Percentiles rank a stretch among this genome's conserved stretches.
phyloP scores from a whole-genome alignment of 2,113 vertebrate genomes.

The Aleadryas rufinucha region DNA sequence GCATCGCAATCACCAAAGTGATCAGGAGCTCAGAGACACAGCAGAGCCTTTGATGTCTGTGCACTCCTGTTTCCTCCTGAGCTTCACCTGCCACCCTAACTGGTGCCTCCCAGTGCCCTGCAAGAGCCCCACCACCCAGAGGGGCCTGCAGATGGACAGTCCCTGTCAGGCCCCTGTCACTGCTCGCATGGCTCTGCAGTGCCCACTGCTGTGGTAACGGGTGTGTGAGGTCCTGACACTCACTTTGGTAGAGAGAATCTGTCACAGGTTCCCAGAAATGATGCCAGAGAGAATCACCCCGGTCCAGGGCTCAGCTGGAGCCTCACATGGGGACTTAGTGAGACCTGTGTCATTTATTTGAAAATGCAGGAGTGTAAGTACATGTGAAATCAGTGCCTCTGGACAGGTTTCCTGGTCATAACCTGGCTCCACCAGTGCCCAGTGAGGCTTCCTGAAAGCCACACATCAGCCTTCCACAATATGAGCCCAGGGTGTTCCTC shows the following conservation, averaged over 20 bases:
- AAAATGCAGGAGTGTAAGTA: background rate
- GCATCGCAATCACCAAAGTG: background rate
- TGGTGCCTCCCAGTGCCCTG: background rate
- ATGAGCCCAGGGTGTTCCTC: background rate
- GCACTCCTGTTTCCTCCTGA: background rate
- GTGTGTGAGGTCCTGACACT: background rate
- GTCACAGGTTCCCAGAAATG: background rate
- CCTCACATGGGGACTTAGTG: background rate
- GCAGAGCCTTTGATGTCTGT: background rate
- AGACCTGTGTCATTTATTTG: background rate
- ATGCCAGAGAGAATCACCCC: background rate
- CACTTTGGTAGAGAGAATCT: background rate
- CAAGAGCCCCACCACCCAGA: rapidly evolving
- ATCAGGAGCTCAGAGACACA: background rate
- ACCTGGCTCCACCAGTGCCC: background rate
- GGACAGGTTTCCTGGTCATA: background rate
- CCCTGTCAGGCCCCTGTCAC: background rate
- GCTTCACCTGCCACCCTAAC: background rate
- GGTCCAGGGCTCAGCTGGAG: background rate
- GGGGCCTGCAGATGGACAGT: background rate
- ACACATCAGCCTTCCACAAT: background rate
- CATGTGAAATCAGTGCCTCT: background rate
- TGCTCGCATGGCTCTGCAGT: background rate
- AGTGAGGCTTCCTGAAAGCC: background rate
- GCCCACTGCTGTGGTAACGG: background rate